These are phyloP conservation scores for Myopa tessellatipennis DNA, from an alignment of 2,888 invertebrate species.

Conservation along the genomic window DNA sequence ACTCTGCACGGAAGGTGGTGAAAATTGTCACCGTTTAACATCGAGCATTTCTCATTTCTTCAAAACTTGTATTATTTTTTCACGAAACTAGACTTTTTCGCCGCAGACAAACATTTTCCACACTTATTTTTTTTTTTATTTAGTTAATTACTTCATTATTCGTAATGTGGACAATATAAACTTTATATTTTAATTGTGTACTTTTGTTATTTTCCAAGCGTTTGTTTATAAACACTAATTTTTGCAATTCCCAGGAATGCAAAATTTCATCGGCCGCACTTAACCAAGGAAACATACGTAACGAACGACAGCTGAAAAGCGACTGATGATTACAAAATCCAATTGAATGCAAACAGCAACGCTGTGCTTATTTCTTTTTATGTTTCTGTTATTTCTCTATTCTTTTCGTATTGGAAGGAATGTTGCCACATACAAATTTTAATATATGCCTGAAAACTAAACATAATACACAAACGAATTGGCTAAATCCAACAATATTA, in stretches of 20 bases:
- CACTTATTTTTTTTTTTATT: background rate
- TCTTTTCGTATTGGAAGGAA: background rate
- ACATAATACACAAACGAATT: no score
- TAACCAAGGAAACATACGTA: constrained; percentile 44
- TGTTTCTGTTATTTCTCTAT: background rate
- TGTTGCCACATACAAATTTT: constrained; percentile 8
- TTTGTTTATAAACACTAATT: constrained; percentile 28
- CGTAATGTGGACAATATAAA: background rate
- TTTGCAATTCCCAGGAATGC: constrained; percentile 12
- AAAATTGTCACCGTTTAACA: background rate
- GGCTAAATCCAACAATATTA: no score
- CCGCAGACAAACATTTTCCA: background rate
- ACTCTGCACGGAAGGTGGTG: background rate
- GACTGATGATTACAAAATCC: constrained; percentile 50
- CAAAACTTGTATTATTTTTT: background rate
- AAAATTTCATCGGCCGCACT: background rate
- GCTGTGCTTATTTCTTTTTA: background rate
- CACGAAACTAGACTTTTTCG: background rate
- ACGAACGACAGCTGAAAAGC: constrained; percentile 54
- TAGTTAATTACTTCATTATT: background rate
- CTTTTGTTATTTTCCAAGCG: background rate
- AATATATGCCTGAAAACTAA: no score
- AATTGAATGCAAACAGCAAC: constrained; percentile 44
- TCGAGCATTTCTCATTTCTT: background rate
- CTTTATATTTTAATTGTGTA: background rate